phyloP scores from a whole-genome alignment of 2,113 vertebrate species.

The Pan troglodytes region NHGRI_mPanTro3-v2.1_pri NC_072398.2:8232501-8233000 shows the following conservation, averaged over 20 bases:
- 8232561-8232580: background rate
- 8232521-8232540: background rate
- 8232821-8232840: background rate
- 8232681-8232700: background rate
- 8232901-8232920: background rate
- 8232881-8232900: rapidly evolving
- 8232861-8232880: background rate
- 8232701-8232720: background rate
- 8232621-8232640: background rate
- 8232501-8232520: background rate
- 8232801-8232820: background rate
- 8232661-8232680: background rate
- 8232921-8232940: background rate
- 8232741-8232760: background rate
- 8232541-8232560: background rate
- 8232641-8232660: background rate
- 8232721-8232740: background rate
- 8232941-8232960: background rate
- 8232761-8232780: background rate
- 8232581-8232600: background rate
- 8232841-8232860: background rate
- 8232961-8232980: background rate
- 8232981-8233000: background rate
- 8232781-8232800: background rate
- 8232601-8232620: background rate